Conservation (phyloP, 2,888 invertebrate genomes). For the Polietes domitor region DNA sequence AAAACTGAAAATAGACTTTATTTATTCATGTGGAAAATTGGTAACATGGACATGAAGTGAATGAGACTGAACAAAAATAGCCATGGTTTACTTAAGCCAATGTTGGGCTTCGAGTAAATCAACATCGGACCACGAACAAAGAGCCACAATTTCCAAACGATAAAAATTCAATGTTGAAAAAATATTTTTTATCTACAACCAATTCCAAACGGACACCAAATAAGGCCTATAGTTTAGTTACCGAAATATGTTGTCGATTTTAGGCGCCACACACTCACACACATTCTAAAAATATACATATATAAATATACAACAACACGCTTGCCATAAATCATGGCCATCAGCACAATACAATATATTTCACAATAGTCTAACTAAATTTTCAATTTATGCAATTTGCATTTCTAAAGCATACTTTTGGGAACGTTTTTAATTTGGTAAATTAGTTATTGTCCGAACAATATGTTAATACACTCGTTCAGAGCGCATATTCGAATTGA, state of each 20-base stretch:
- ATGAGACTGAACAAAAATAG: background rate
- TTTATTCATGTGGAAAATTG: background rate
- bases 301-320: background rate
- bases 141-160: background rate
- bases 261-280: background rate
- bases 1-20: background rate
- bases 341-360: background rate
- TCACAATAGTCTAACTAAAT: background rate
- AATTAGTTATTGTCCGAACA: background rate
- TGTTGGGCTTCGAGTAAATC: background rate
- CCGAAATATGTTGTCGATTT: background rate
- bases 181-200: background rate
- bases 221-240: too few relatives aligned
- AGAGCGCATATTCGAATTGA: too few relatives aligned
- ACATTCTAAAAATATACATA: background rate
- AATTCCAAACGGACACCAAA: too few relatives aligned
- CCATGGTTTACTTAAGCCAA: background rate
- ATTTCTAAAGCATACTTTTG: slow-evolving; percentile 6
- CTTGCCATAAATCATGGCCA: slow-evolving; percentile 2
- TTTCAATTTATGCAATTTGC: slow-evolving; percentile 17
- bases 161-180: background rate
- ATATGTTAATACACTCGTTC: background rate
- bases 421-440: background rate
- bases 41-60: background rate
- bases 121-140: background rate